Conservation (phyloP, 2,888 invertebrate species). For the Eupithecia inturbata region DNA sequence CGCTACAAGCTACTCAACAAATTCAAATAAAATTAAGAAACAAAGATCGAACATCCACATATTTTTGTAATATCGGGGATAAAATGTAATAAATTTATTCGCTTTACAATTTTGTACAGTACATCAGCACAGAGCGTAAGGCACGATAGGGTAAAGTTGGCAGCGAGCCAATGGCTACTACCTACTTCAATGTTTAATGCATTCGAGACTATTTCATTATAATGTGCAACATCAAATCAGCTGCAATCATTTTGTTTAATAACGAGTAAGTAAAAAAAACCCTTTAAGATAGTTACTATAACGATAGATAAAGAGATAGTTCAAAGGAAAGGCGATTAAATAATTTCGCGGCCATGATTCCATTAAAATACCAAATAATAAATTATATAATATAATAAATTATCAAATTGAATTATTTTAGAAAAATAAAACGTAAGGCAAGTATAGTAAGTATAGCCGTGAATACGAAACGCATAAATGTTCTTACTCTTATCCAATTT, state of each 20-base stretch:
- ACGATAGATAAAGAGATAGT: neutral
- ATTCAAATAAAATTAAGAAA: neutral
- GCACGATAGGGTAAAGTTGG: constrained; percentile 55
- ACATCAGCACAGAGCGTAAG: constrained; percentile 41
- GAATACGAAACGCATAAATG: neutral
- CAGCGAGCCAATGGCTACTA: constrained; percentile 55
- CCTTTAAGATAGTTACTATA: neutral
- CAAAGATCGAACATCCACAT: neutral
- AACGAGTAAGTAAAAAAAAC: constrained; percentile 7
- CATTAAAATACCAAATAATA: neutral
- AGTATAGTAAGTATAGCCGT: neutral
- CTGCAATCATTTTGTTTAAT: constrained; percentile 30
- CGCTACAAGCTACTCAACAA: neutral
- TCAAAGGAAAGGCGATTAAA: neutral
- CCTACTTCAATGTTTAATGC: constrained; percentile 62
- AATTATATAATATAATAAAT: too few species aligned
- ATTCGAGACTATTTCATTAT: constrained; percentile 59
- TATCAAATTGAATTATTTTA: neutral
- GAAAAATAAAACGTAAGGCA: neutral
- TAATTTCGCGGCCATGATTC: neutral
- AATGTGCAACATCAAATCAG: constrained; percentile 43
- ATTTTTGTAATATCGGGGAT: constrained; percentile 35
- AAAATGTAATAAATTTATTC: constrained; percentile 59
- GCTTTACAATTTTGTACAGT: constrained; percentile 59
- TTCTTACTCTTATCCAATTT: constrained; percentile 30